Evolutionary conservation across 1,140 invertebrate species (phyloP).

Genomic region (Olivierus martensii): DNA sequence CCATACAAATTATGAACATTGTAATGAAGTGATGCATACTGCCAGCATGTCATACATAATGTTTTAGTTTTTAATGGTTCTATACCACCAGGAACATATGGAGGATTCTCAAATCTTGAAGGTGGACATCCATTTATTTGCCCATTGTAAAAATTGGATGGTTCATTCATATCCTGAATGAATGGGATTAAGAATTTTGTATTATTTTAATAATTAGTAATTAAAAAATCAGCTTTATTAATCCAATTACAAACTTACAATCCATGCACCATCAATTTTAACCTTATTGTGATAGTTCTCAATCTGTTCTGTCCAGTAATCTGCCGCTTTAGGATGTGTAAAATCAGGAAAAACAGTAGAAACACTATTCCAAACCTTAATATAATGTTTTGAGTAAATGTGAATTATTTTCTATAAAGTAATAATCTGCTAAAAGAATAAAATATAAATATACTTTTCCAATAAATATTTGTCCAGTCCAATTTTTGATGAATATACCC

Average conservation of each 20-base stretch:
- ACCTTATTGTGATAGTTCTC: constrained; percentile 44
- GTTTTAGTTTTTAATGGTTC: constrained; percentile 50
- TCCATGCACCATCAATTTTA: constrained; percentile 69
- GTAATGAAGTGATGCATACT: constrained; percentile 48
- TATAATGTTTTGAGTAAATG: no score
- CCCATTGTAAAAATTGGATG: constrained; percentile 21
- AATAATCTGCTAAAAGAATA: no score
- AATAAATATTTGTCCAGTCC: constrained; percentile 12
- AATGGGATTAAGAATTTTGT: not conserved
- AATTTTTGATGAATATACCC: constrained; percentile 25
- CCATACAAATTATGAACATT: constrained; percentile 73
- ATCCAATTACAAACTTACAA: constrained; percentile 25
- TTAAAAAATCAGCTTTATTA: not conserved
- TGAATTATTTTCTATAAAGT: no score
- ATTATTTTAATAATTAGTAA: not conserved
- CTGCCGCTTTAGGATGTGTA: constrained; percentile 52
- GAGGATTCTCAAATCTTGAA: constrained; percentile 48
- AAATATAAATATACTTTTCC: constrained; percentile 17
- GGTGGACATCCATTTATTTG: constrained; percentile 35
- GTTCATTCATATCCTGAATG: constrained; percentile 23
- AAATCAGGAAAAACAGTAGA: constrained; percentile 63
- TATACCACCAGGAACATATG: constrained; percentile 45
- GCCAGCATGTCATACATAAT: constrained; percentile 65
- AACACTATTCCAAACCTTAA: constrained; percentile 19
- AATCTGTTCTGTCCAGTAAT: constrained; percentile 62